A percentile compares a stretch with the other conserved stretches of the same genome.
Evolutionary conservation across 1,140 invertebrate genomes (phyloP).

Genomic region (Bombus difficillimus): DNA sequence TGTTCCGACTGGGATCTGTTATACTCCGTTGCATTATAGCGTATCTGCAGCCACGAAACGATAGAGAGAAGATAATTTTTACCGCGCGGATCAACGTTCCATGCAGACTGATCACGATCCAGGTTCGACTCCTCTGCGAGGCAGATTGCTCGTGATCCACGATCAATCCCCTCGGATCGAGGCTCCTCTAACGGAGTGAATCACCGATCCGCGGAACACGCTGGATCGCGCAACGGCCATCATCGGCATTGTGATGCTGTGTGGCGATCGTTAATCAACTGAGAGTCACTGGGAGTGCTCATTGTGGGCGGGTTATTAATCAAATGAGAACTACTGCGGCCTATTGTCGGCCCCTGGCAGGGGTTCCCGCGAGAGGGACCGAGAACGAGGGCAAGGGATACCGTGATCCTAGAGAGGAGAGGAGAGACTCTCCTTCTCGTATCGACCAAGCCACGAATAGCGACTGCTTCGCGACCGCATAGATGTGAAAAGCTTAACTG

Average conservation of each 20-base stretch:
- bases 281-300: constrained; percentile 78
- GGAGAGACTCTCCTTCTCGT: constrained; percentile 65
- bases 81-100: neutral
- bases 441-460: constrained; percentile 63
- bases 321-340: constrained; percentile 81
- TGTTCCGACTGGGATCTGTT: neutral
- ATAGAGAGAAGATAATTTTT: neutral
- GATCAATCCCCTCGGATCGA: constrained; percentile 44
- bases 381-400: constrained; percentile 49
- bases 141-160: constrained; percentile 25
- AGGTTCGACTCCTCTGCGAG: neutral
- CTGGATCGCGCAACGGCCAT: constrained; percentile 63
- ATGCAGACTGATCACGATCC: constrained; percentile 1
- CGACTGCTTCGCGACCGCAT: constrained; percentile 9
- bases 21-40: too few relatives aligned
- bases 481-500: constrained; percentile 13
- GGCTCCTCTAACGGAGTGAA: constrained; percentile 32
- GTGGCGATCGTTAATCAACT: constrained; percentile 79
- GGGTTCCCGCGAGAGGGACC: constrained; percentile 61
- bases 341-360: constrained; percentile 76
- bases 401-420: constrained; percentile 58
- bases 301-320: constrained; percentile 82
- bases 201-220: constrained; percentile 48
- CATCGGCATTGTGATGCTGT: constrained; percentile 64
- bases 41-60: neutral